Conservation (phyloP, 2,888 invertebrate species). For the Xylota sylvarum region DNA sequence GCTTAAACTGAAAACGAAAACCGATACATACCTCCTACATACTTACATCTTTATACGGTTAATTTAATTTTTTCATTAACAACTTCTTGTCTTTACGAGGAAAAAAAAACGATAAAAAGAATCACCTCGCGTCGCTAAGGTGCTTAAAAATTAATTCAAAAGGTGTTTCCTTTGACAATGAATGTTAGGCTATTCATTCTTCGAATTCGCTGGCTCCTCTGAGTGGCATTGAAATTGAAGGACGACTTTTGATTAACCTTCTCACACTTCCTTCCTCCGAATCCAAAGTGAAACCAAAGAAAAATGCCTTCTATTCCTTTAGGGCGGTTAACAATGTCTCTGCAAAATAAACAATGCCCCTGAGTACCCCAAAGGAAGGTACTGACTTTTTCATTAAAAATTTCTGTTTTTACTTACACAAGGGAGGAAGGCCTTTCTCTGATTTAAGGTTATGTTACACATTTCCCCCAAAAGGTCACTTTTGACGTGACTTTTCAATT, state of each 20-base stretch:
- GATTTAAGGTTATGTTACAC: background rate
- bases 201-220: background rate
- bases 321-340: slow-evolving; percentile 26
- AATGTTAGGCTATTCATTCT: slow-evolving; percentile 17
- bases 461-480: slow-evolving; percentile 28
- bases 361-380: slow-evolving; percentile 18
- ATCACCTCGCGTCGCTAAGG: background rate
- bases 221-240: slow-evolving; percentile 42
- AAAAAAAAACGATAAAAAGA: background rate
- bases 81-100: background rate
- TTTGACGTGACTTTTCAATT: background rate
- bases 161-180: slow-evolving; percentile 29
- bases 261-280: background rate
- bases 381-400: slow-evolving; percentile 48
- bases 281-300: background rate
- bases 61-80: slow-evolving; percentile 7
- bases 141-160: slow-evolving; percentile 56
- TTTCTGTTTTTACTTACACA: background rate
- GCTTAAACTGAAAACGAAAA: no score
- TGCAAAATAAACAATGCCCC: slow-evolving; percentile 40
- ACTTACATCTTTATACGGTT: background rate
- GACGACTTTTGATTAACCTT: slow-evolving; percentile 27
- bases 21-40: background rate
- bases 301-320: slow-evolving; percentile 25
- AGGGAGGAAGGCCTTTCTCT: background rate